phyloP scores from a whole-genome alignment of 2,888 invertebrate species.

The Crioceris asparagi region DNA sequence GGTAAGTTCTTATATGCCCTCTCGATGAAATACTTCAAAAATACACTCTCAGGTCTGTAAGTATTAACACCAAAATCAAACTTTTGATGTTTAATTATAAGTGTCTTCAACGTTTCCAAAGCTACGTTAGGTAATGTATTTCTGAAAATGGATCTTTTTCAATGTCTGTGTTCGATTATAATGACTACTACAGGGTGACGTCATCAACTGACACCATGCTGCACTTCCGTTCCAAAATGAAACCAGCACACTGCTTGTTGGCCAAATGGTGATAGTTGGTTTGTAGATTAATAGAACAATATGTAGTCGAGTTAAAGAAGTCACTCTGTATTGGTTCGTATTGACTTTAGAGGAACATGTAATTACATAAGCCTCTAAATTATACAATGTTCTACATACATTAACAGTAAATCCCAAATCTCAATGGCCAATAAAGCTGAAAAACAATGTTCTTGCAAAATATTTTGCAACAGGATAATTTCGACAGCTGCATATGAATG shows the following conservation, averaged over 20 bases:
- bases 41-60: constrained; percentile 18
- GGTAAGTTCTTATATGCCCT: constrained; percentile 7
- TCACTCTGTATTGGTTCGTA: too few relatives aligned
- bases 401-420: constrained; percentile 18
- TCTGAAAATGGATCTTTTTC: constrained; percentile 16
- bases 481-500: constrained; percentile 19
- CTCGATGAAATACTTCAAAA: constrained; percentile 20
- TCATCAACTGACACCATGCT: too few relatives aligned
- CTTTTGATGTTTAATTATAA: constrained; percentile 15
- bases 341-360: too few relatives aligned
- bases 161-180: too few relatives aligned
- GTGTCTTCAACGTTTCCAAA: constrained; percentile 10
- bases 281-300: too few relatives aligned
- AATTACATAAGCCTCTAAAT: too few relatives aligned
- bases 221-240: too few relatives aligned
- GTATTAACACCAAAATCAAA: constrained; percentile 19
- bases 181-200: too few relatives aligned
- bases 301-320: too few relatives aligned
- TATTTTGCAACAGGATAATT: constrained; percentile 20
- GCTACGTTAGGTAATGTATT: constrained; percentile 12
- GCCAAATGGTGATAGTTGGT: too few relatives aligned
- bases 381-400: neutral
- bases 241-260: too few relatives aligned
- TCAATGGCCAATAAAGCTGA: constrained; percentile 26
- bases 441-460: constrained; percentile 25